Conservation (phyloP, 1,140 invertebrate species). For the Pentalonia nigronervosa region DNA sequence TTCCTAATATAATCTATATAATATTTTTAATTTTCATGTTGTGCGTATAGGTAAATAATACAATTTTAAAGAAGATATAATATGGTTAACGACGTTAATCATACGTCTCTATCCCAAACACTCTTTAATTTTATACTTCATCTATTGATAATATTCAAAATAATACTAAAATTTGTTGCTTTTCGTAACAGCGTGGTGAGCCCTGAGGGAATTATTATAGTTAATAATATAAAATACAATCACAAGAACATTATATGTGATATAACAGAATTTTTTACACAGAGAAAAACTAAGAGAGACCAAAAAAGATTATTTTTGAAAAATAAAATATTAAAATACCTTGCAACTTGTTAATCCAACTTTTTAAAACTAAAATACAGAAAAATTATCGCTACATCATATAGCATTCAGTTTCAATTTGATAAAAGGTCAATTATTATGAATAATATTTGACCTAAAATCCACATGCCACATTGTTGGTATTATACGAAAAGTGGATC, state of each 20-base stretch:
- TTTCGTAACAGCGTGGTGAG: too few relatives aligned
- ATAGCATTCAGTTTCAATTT: neutral
- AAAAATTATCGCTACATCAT: neutral
- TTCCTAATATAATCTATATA: neutral
- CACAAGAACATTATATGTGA: neutral
- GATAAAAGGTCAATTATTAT: neutral
- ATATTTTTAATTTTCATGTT: neutral
- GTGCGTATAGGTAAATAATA: neutral
- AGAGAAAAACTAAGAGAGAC: neutral
- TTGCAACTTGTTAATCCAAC: neutral
- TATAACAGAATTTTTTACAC: neutral
- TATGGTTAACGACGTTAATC: neutral
- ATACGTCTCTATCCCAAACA: neutral
- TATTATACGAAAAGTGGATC: neutral
- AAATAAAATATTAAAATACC: neutral
- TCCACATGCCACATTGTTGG: neutral
- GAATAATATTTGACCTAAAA: neutral
- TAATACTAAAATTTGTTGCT: neutral
- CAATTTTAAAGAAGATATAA: neutral
- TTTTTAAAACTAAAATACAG: neutral
- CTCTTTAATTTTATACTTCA: too few relatives aligned
- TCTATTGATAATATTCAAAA: too few relatives aligned
- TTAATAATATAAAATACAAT: neutral
- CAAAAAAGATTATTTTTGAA: neutral
- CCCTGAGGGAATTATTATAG: too few relatives aligned